A percentile compares a stretch with the other conserved stretches of the same genome.
Evolutionary conservation across 2,797 vertebrate genomes (phyloP).

Genomic region (Protosalanx chinensis): DNA sequence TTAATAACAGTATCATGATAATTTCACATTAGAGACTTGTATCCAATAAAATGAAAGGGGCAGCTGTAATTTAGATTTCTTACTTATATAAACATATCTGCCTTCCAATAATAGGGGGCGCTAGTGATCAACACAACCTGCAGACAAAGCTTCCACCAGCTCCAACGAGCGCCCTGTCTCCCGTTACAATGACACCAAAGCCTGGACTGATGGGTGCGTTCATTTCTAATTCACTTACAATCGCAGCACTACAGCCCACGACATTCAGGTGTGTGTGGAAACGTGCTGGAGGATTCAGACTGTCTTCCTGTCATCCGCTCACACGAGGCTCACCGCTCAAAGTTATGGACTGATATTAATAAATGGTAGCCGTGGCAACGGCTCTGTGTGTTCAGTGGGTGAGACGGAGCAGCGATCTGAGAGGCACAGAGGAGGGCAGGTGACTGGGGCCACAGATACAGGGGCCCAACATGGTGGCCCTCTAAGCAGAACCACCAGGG

Average conservation of each 20-base stretch:
- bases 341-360: conserved; percentile 77
- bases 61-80: neutral
- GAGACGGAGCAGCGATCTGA: conserved; percentile 62
- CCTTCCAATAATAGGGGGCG: conserved; percentile 53
- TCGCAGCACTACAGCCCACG: neutral
- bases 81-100: neutral
- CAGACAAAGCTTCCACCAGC: conserved; percentile 18
- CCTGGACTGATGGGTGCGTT: conserved; percentile 32
- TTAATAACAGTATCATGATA: neutral
- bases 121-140: conserved; percentile 38
- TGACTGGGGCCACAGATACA: conserved; percentile 40
- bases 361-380: conserved; percentile 81
- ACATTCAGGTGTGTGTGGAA: conserved; percentile 17
- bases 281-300: conserved; percentile 22
- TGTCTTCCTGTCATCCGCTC: conserved; percentile 51
- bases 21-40: neutral
- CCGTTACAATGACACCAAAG: conserved; percentile 28
- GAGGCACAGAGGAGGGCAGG: conserved; percentile 63
- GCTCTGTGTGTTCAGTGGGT: conserved; percentile 60
- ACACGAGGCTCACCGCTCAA: conserved; percentile 61
- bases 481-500: conserved; percentile 40
- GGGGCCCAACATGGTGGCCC: conserved; percentile 52
- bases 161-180: conserved; percentile 51
- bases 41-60: neutral
- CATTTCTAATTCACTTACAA: conserved; percentile 39